phyloP scores from a whole-genome alignment of 1,140 invertebrate genomes.

The Bombus picipes region DNA sequence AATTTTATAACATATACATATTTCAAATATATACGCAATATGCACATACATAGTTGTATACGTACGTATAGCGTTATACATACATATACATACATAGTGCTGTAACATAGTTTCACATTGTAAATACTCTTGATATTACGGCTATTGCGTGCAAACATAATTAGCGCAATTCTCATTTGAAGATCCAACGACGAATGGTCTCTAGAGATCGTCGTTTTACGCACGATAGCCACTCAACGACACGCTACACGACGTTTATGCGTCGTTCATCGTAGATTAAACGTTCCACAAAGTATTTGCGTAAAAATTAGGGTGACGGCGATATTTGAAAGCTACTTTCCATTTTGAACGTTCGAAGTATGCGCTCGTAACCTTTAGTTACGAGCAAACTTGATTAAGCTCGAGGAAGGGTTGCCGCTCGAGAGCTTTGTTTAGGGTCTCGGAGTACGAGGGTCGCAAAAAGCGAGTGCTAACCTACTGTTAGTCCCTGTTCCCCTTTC shows the following conservation, averaged over 20 bases:
- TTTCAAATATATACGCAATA: too few species aligned
- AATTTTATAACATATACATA: too few species aligned
- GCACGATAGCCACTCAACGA: neutral
- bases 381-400: slow-evolving; percentile 16
- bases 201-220: too few species aligned
- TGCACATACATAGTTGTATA: too few species aligned
- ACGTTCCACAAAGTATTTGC: neutral
- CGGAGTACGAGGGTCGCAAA: neutral
- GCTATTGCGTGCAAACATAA: neutral
- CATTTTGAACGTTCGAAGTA: neutral
- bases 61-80: too few species aligned
- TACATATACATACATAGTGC: too few species aligned
- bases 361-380: slow-evolving; percentile 1
- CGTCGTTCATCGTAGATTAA: neutral
- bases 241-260: neutral
- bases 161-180: neutral
- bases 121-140: neutral
- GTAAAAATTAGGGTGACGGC: neutral
- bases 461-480: neutral
- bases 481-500: neutral
- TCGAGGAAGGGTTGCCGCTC: neutral
- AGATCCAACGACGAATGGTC: too few species aligned
- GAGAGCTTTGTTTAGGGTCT: slow-evolving; percentile 9
- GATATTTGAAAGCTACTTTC: neutral
- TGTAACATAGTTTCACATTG: neutral